Conservation (phyloP, 2,888 invertebrate genomes). For the Ceramica pisi region DNA sequence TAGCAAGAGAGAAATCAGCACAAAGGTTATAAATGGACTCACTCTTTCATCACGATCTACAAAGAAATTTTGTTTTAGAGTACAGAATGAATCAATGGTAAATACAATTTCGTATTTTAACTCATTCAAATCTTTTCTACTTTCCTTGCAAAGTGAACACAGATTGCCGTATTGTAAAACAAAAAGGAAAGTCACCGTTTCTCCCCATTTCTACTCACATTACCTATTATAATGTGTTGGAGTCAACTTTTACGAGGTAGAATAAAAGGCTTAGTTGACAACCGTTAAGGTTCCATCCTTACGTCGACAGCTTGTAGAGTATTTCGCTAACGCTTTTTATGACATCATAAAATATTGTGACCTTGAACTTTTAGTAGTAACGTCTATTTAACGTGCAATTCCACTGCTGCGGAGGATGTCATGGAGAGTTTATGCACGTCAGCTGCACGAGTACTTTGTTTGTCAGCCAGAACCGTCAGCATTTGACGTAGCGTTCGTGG, state of each 20-base stretch:
- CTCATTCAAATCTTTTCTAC: neutral
- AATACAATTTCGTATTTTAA: neutral
- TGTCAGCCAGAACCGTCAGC: neutral
- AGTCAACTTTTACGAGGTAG: conserved; percentile 51
- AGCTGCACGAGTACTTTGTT: neutral
- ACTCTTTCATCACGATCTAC: neutral
- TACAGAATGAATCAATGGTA: neutral
- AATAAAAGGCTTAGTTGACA: conserved; percentile 57
- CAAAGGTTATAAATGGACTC: neutral
- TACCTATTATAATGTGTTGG: conserved; percentile 39
- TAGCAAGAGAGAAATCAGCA: neutral
- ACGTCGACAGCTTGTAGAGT: conserved; percentile 50
- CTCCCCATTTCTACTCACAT: conserved; percentile 3
- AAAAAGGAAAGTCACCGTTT: neutral
- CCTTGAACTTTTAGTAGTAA: conserved; percentile 23
- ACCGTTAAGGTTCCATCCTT: conserved; percentile 43
- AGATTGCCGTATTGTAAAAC: conserved; percentile 4
- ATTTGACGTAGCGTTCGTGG: neutral
- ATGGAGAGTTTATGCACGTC: no score
- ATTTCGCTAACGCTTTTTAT: conserved; percentile 48
- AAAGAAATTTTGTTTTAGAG: neutral
- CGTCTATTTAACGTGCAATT: conserved; percentile 6
- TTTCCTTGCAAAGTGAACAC: neutral
- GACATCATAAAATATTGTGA: conserved; percentile 40
- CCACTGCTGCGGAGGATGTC: neutral